These are phyloP conservation scores for Dissostichus mawsoni DNA, from an alignment of 2,113 vertebrate species.

Conservation along the genomic window DNA sequence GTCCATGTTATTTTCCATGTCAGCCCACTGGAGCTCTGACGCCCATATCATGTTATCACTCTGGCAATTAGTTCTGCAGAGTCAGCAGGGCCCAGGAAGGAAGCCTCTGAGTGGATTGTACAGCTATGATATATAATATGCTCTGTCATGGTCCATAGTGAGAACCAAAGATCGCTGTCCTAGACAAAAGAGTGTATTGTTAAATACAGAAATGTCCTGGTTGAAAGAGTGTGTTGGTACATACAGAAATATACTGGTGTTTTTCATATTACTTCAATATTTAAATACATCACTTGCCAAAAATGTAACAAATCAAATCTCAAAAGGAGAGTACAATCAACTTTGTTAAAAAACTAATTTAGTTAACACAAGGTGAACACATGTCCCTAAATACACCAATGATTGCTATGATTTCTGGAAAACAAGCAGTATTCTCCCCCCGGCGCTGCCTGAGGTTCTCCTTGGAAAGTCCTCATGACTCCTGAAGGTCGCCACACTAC, in stretches of 20 bases:
- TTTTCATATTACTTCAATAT: not conserved
- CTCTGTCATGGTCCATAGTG: constrained; percentile 33
- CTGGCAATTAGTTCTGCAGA: constrained; percentile 43
- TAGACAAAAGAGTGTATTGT: not conserved
- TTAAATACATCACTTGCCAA: not conserved
- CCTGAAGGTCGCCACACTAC: not conserved
- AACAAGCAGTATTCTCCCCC: not conserved
- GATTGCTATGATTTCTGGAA: not conserved
- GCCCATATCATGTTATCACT: constrained; percentile 44
- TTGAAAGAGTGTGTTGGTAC: too few relatives aligned
- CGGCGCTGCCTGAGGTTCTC: not conserved
- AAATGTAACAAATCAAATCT: not conserved
- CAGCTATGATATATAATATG: constrained; percentile 15
- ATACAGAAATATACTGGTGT: too few relatives aligned
- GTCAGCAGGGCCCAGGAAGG: constrained; percentile 51
- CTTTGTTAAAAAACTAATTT: too few relatives aligned
- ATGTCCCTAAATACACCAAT: not conserved
- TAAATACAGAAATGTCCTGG: not conserved
- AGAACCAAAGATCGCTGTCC: constrained; percentile 7
- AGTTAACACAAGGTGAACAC: not conserved
- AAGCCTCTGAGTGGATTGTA: constrained; percentile 9
- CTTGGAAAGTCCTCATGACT: constrained; percentile 5
- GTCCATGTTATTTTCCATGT: constrained; percentile 20
- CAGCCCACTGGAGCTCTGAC: constrained; percentile 14
- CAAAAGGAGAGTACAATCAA: too few relatives aligned